Percentiles rank a stretch among this genome's conserved stretches.
Evolutionary conservation across 2,113 vertebrate genomes (phyloP).

Genomic region (Oplegnathus fasciatus): DNA sequence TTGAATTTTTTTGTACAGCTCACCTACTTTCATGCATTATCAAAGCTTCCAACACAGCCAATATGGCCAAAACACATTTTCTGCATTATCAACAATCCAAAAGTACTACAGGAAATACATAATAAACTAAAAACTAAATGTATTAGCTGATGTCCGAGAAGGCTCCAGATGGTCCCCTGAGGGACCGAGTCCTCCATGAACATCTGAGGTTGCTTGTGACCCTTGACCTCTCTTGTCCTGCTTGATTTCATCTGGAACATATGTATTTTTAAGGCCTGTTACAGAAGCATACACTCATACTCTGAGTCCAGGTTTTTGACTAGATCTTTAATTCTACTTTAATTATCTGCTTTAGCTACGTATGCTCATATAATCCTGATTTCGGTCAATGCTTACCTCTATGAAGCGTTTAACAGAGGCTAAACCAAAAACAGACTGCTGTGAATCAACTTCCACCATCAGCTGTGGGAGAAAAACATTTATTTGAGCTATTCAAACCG

Average conservation of each 20-base stretch:
- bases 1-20: background rate
- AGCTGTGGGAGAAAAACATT: constrained; percentile 16
- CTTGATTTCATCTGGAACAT: background rate
- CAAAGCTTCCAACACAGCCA: background rate
- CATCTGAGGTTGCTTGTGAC: constrained; percentile 25
- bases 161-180: constrained; percentile 46
- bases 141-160: constrained; percentile 21
- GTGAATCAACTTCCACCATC: background rate
- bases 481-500: background rate
- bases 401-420: background rate
- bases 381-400: background rate
- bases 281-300: background rate
- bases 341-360: constrained; percentile 5
- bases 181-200: background rate
- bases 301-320: no score
- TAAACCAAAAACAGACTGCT: constrained; percentile 13
- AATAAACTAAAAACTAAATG: constrained; percentile 16
- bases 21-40: background rate
- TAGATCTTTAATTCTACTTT: no score
- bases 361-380: background rate
- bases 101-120: constrained; percentile 36
- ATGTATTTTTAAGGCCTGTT: background rate
- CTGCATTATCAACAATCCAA: background rate
- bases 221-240: constrained; percentile 33
- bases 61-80: background rate